Conservation (phyloP, 1,140 invertebrate species). For the Chironomus striatipennis region DNA sequence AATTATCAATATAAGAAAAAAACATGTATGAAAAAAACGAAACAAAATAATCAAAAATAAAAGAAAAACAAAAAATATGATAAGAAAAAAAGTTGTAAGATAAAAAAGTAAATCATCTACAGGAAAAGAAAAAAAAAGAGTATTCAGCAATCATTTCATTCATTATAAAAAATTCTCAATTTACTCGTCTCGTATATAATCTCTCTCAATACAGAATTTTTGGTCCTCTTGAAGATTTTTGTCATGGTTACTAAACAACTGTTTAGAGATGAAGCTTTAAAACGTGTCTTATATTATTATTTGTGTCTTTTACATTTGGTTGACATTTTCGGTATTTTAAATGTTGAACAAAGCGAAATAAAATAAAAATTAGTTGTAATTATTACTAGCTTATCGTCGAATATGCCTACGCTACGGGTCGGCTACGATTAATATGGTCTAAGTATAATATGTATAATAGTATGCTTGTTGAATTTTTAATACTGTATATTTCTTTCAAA, state of each 20-base stretch:
- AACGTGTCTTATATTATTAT: neutral
- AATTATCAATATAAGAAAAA: constrained; percentile 25
- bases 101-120: no score
- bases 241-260: constrained; percentile 21
- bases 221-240: constrained; percentile 22
- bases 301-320: neutral
- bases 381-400: neutral
- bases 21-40: neutral
- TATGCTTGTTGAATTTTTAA: constrained; percentile 4
- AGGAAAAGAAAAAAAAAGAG: no score
- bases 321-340: no score
- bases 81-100: constrained; percentile 23
- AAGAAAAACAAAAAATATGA: constrained; percentile 19
- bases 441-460: neutral
- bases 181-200: no score
- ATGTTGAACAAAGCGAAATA: no score
- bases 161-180: no score
- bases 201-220: neutral
- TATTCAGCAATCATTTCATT: no score
- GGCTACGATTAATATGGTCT: neutral
- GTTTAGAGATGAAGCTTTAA: neutral
- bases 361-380: no score
- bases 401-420: neutral
- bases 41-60: constrained; percentile 27
- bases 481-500: neutral